A percentile compares a stretch with the other conserved stretches of the same genome.
Evolutionary conservation across 2,113 vertebrate species (phyloP).

Genomic region (Octodon degus): DNA sequence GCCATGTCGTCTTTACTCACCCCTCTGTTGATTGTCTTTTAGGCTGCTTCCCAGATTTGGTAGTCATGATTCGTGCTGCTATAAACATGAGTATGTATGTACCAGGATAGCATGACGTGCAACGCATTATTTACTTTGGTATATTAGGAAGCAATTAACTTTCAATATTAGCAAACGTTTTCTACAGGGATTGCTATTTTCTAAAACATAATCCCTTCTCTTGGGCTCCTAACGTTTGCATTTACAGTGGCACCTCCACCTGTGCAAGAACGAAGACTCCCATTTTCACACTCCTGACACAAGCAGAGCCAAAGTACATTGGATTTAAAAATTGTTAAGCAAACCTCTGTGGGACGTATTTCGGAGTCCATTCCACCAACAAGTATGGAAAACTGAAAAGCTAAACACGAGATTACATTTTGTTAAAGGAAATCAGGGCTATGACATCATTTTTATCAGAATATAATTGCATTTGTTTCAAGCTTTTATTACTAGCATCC

Average conservation of each 20-base stretch:
- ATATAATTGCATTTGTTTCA: neutral
- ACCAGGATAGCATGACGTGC: no score
- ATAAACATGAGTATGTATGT: neutral
- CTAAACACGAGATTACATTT: conserved; percentile 7
- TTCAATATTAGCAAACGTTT: neutral
- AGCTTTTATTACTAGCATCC: conserved; percentile 1
- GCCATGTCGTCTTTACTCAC: neutral
- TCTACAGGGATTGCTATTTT: neutral
- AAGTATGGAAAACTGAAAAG: conserved; percentile 32
- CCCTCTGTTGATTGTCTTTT: neutral
- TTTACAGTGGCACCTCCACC: neutral
- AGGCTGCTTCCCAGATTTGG: neutral
- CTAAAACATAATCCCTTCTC: neutral
- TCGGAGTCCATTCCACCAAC: neutral
- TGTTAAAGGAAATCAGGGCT: conserved; percentile 24
- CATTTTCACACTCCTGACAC: neutral
- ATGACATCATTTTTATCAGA: neutral
- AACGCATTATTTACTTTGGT: neutral
- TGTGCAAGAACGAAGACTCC: neutral
- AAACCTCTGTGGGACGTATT: conserved; percentile 11
- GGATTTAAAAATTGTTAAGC: conserved; percentile 16
- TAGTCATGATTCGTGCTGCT: neutral
- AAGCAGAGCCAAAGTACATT: conserved; percentile 28
- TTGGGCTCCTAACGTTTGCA: neutral
- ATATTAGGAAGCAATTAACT: conserved; percentile 13